Base-by-base conservation (phyloP, 1,140 invertebrate genomes). In the Ephestia elutella region DNA sequence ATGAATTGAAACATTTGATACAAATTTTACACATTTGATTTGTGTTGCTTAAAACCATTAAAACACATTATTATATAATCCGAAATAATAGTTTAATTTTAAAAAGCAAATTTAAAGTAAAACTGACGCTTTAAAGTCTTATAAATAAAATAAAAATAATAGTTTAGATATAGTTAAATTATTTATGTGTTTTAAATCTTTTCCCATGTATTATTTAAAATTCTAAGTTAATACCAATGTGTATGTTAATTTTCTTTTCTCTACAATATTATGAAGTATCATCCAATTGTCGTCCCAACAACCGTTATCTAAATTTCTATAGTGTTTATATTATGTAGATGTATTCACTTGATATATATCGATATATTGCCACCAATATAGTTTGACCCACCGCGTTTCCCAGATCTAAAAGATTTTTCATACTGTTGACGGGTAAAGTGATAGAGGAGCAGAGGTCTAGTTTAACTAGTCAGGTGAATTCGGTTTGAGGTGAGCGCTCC, bases 401-500 rank as follows among this genome's bases (percentile, higher is more conserved):
- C 48, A 25, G 21, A 3, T 25, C 21, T 25, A 25, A 2, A 3
- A 25, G 21, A 2, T 21, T 32, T 38, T 51, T 28, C 20, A 18
- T 61, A 48, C 25, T 25, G 13, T 5, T n/a, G n/a, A n/a, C 35
- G 21, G 55, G 18, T n/a, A 48, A 25, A 25, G 10, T 17, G 17
- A 21, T 30, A 32, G 20, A 50, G 60, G 57, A 62, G 63, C 19
- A 60, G 55, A 57, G 80, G 57, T 78, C 75, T 64, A 10, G 17
- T 5, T 63, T 66, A 7, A 54, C 21, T 83, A 78, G 80, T 59
- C 57, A 32, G 51, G 18, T 59, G 63, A 62, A 56, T 75, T 74
- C 65, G 71, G 68, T 71, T 75, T 78, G 74, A 87, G 78, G 78
- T 82, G 68, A 78, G 81, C 77, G 79, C 78, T 62, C 65, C 79